Conservation (phyloP, 30 jellyfish, hydroid and myxozoan genomes). For the Aurelia coerulea region DNA sequence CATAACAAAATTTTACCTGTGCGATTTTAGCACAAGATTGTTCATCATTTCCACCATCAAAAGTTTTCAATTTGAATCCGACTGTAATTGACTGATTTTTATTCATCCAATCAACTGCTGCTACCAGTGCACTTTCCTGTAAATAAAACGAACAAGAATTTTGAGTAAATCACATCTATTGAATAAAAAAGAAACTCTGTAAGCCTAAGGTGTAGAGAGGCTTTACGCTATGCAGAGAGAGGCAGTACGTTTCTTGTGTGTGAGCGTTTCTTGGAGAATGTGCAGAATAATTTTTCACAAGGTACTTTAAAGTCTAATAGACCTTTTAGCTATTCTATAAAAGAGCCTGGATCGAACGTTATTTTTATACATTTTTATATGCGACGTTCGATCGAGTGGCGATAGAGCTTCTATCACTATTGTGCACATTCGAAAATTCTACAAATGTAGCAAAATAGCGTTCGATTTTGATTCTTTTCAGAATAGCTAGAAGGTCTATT, state of each 20-base stretch:
- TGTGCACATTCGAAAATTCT: too few species aligned
- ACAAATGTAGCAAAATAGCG: too few species aligned
- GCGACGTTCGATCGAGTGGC: too few species aligned
- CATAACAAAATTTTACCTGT: conserved; percentile 33
- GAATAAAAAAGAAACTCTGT: neutral
- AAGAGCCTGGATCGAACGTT: too few species aligned
- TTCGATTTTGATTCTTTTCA: too few species aligned
- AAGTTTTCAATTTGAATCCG: conserved; percentile 69
- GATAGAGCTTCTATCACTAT: too few species aligned
- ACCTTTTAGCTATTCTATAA: too few species aligned
- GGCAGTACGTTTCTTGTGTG: neutral
- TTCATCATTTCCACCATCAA: conserved; percentile 71
- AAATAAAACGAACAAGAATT: neutral
- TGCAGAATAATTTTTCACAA: too few species aligned
- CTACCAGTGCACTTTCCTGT: conserved; percentile 82
- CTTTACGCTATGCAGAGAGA: neutral
- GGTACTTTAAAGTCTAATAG: too few species aligned
- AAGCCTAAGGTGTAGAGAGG: neutral
- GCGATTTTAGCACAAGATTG: conserved; percentile 67
- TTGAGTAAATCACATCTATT: neutral
- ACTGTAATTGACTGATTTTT: conserved; percentile 71
- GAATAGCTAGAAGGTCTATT: too few species aligned
- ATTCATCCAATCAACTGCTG: conserved; percentile 89
- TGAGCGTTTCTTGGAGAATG: neutral
- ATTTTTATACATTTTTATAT: too few species aligned